A percentile compares a stretch with the other conserved stretches of the same genome.
These are phyloP conservation scores for Sinhomidia bicolor DNA, from an alignment of 2,888 invertebrate genomes.

Conservation along the genomic window DNA sequence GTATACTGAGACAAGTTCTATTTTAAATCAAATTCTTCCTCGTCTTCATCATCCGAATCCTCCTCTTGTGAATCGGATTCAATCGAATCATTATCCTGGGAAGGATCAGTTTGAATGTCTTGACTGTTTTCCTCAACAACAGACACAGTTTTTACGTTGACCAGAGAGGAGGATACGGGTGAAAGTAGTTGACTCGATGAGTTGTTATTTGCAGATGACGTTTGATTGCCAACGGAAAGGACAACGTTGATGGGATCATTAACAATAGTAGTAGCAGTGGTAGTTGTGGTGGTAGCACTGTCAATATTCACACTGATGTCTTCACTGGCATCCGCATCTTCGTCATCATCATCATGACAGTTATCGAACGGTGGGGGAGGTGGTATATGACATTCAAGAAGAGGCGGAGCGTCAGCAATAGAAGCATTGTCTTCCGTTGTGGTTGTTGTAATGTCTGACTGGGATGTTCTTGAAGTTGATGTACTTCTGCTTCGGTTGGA, in stretches of 20 bases:
- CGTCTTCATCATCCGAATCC: conserved; percentile 54
- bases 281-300: neutral
- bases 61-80: neutral
- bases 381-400: conserved; percentile 48
- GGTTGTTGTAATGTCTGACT: conserved; percentile 35
- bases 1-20: neutral
- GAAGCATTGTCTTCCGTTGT: conserved; percentile 48
- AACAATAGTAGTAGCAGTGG: neutral
- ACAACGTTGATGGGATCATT: neutral
- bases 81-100: neutral
- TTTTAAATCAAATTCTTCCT: conserved; percentile 58
- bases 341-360: conserved; percentile 6
- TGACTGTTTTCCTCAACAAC: neutral
- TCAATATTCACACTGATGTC: neutral
- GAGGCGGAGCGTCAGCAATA: conserved; percentile 14
- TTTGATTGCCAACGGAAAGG: neutral
- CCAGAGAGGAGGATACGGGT: neutral
- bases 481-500: conserved; percentile 22
- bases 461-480: conserved; percentile 40
- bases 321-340: neutral
- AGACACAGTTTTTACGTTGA: neutral
- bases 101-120: neutral
- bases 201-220: conserved; percentile 27
- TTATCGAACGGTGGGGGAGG: conserved; percentile 58
- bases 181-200: neutral